Base-by-base conservation (phyloP, 2,888 invertebrate species). In the Actias luna region DNA sequence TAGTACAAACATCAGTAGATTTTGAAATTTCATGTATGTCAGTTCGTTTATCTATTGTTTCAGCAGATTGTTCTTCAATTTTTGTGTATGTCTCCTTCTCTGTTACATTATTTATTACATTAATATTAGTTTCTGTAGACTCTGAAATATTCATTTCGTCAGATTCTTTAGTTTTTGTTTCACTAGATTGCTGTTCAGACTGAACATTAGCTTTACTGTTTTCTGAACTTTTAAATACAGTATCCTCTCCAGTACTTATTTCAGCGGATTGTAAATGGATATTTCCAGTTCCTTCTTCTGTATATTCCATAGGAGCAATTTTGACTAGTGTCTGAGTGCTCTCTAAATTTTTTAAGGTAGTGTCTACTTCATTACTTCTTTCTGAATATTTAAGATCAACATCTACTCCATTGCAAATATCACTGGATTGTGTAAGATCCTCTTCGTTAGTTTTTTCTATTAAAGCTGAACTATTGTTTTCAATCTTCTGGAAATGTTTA, bases 91-190 rank as follows among this genome's bases (percentile, higher is more conserved):
- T 4, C 33, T 67, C 67, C 62, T 61, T 64, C 61, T 64, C 62
- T 12, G 12, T 12, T 25, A 25, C 2, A 50, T 25, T 25, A 10
- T 50, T 22, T 22, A 25, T 12, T 3, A 14, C 25, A 7, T 42
- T 52, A n/a, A 60, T 60, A 0, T 57, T 31, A 31, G 5, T 10
- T 31, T 57, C 22, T 50, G 36, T 61, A 31, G 50, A 18, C 18
- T 64, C 62, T 50, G 46, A 50, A 50, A 50, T 50, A 61, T 52
- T 64, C 60, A 64, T 60, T 60, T 62, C 66, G 60, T 39, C 57
- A 58, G 62, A 65, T 29, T 61, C 62, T 39, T 67, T 61, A 58
- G 22, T 50, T 27, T 35, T 35, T 18, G 1, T 12, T 33, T 58
- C 50, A 18, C 12, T 46, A 50, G 35, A 8, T 27, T 57, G 27